A percentile compares a stretch with the other conserved stretches of the same genome.
These are phyloP conservation scores for Prunella strophiata DNA, from an alignment of 2,797 vertebrate species.

Conservation along the genomic window DNA sequence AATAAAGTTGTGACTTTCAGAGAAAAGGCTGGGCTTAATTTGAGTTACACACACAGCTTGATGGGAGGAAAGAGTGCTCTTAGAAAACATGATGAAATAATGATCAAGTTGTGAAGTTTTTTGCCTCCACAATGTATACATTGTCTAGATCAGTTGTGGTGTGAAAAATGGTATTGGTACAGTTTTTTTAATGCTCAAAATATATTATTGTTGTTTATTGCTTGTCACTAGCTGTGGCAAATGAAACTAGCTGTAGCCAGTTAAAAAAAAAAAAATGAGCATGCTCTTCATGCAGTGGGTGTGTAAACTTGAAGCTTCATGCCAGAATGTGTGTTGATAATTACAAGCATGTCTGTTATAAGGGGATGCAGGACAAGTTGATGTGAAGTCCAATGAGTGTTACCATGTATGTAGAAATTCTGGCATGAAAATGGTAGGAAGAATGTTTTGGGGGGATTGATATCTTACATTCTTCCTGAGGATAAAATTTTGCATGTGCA, in stretches of 20 bases:
- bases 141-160: background rate
- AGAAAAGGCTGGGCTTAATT: background rate
- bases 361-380: background rate
- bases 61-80: background rate
- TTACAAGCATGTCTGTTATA: background rate
- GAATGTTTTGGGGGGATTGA: background rate
- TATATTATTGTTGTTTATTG: background rate
- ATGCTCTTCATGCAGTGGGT: rapidly evolving
- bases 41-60: background rate
- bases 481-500: background rate
- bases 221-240: background rate
- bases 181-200: background rate
- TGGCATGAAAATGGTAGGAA: background rate
- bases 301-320: background rate
- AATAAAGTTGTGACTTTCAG: background rate
- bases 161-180: background rate
- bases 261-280: background rate
- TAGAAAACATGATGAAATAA: background rate
- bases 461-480: background rate
- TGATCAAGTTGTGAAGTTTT: background rate
- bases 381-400: background rate
- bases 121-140: rapidly evolving
- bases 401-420: background rate
- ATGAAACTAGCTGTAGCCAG: background rate
- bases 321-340: background rate